These are phyloP conservation scores for Coranthus polyacanthus DNA, from an alignment of 2,797 vertebrate genomes.

Conservation along the genomic window DNA sequence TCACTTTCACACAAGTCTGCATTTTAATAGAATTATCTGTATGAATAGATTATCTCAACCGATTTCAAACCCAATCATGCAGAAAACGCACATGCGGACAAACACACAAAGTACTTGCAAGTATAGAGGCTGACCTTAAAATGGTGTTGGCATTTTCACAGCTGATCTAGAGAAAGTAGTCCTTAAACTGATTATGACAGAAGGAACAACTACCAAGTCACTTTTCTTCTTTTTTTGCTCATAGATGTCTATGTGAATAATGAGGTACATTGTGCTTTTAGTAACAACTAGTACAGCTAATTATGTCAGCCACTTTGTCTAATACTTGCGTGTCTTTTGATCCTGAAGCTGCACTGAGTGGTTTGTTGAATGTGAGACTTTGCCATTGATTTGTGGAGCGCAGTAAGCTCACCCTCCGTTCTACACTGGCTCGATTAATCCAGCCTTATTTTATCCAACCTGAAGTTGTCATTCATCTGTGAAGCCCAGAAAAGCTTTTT, in stretches of 20 bases:
- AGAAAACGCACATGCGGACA: not conserved
- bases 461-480: no score
- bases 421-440: no score
- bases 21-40: not conserved
- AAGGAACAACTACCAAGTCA: conserved; percentile 7
- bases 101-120: conserved; percentile 10
- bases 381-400: not conserved
- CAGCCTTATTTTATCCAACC: no score
- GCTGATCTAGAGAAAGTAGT: conserved; percentile 13
- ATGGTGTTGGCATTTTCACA: conserved; percentile 48
- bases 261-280: not conserved
- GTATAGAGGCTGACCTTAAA: conserved; percentile 48
- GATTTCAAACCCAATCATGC: not conserved
- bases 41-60: not conserved
- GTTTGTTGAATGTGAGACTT: no score
- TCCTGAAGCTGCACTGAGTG: no score
- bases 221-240: not conserved
- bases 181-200: conserved; percentile 30
- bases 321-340: no score
- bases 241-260: not conserved
- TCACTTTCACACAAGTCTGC: not conserved
- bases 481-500: no score
- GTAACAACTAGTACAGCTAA: no score
- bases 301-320: no score
- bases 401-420: not conserved